A percentile compares a stretch with the other conserved stretches of the same genome.
Evolutionary conservation across 2,888 invertebrate genomes (phyloP).

Genomic region (Junonia oenone): DNA sequence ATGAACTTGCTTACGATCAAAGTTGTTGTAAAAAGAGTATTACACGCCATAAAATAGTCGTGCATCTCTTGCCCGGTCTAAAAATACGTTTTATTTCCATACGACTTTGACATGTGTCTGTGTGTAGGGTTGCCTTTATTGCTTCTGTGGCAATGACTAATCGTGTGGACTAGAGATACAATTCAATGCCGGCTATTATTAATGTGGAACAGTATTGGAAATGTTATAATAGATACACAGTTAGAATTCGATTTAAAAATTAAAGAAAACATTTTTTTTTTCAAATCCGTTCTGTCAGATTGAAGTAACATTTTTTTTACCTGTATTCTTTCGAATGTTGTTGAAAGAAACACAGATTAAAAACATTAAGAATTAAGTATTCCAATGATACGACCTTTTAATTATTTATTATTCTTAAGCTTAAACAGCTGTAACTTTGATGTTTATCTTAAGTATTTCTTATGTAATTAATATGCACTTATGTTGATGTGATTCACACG

Average conservation of each 20-base stretch:
- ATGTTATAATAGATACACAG: not conserved
- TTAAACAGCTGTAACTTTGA: not conserved
- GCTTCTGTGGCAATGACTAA: conserved; percentile 3
- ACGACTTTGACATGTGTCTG: conserved; percentile 10
- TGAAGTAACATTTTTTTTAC: too few species aligned
- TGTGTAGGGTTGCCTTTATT: conserved; percentile 13
- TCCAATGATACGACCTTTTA: too few species aligned
- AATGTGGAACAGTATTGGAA: not conserved
- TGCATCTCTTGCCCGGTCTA: not conserved
- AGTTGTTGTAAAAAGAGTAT: not conserved
- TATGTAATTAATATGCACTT: not conserved
- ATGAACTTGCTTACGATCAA: not conserved
- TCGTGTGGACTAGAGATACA: not conserved
- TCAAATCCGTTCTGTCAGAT: too few species aligned
- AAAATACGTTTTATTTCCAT: conserved; percentile 17
- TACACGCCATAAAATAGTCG: not conserved
- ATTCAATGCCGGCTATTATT: not conserved
- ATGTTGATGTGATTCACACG: not conserved
- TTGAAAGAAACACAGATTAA: too few species aligned
- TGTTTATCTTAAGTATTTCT: not conserved
- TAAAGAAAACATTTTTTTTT: too few species aligned
- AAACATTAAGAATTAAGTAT: too few species aligned
- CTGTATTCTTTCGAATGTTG: too few species aligned
- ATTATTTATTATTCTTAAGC: too few species aligned
- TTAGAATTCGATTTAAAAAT: not conserved